A percentile compares a stretch with the other conserved stretches of the same genome.
phyloP scores from a whole-genome alignment of 1,140 invertebrate species.

The Drosophila auraria region DNA sequence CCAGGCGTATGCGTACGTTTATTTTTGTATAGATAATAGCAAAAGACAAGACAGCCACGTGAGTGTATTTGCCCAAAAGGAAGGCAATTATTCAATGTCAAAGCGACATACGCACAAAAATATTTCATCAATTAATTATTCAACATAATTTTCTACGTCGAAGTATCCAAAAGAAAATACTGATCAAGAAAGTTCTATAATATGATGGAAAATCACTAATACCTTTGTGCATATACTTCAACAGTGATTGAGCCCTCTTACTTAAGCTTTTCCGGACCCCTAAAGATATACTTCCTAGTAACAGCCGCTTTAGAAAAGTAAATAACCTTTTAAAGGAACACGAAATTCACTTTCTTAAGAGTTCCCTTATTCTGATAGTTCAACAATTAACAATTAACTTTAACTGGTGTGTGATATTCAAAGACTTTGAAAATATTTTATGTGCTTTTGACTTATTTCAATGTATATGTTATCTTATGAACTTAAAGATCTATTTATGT shows the following conservation, averaged over 20 bases:
- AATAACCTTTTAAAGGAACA: too few relatives aligned
- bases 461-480: too few relatives aligned
- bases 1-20: constrained; percentile 27
- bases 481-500: too few relatives aligned
- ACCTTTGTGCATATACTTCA: neutral
- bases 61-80: constrained; percentile 42
- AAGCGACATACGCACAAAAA: constrained; percentile 48
- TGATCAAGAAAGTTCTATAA: constrained; percentile 1
- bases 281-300: too few relatives aligned
- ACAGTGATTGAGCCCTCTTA: neutral
- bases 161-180: constrained; percentile 4
- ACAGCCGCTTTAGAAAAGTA: too few relatives aligned
- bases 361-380: too few relatives aligned
- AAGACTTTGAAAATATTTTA: too few relatives aligned
- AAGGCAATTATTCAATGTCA: constrained; percentile 79
- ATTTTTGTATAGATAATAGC: constrained; percentile 15
- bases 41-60: constrained; percentile 22
- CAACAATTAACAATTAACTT: too few relatives aligned
- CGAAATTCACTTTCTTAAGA: too few relatives aligned
- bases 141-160: constrained; percentile 33
- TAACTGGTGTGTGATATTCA: too few relatives aligned
- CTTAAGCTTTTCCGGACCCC: too few relatives aligned
- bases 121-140: constrained; percentile 84
- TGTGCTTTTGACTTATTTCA: too few relatives aligned
- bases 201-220: neutral